These are phyloP conservation scores for Cataglyphis rosenhaueri DNA, from an alignment of 2,888 invertebrate species.

Conservation along the genomic window DNA sequence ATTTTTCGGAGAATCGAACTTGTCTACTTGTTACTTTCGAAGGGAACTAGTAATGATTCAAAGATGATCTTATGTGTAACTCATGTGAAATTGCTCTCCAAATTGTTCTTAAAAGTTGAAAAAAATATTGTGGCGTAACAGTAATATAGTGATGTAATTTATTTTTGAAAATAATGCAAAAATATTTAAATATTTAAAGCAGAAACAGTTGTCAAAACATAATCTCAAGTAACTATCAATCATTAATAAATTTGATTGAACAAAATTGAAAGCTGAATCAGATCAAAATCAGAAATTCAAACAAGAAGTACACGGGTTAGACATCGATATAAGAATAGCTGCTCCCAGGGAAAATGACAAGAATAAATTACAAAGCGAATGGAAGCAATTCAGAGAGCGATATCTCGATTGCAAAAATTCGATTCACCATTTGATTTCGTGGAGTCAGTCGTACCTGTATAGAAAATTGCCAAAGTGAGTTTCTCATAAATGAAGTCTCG, in stretches of 20 bases:
- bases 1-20: neutral
- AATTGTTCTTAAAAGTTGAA: too few species aligned
- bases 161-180: neutral
- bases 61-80: neutral
- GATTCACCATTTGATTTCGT: neutral
- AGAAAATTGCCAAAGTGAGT: conserved; percentile 27
- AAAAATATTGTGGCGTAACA: neutral
- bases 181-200: conserved; percentile 2
- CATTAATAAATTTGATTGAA: neutral
- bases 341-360: neutral
- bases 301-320: neutral
- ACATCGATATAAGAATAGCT: neutral
- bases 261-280: neutral
- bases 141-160: neutral
- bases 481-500: conserved; percentile 26
- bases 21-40: conserved; percentile 4
- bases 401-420: conserved; percentile 26
- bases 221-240: neutral
- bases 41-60: neutral
- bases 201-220: neutral
- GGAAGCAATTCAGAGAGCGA: neutral
- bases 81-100: neutral
- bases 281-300: neutral
- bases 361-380: neutral
- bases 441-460: neutral